Evolutionary conservation across 2,113 vertebrate species (phyloP).

Genomic region (Heptranchias perlo): DNA sequence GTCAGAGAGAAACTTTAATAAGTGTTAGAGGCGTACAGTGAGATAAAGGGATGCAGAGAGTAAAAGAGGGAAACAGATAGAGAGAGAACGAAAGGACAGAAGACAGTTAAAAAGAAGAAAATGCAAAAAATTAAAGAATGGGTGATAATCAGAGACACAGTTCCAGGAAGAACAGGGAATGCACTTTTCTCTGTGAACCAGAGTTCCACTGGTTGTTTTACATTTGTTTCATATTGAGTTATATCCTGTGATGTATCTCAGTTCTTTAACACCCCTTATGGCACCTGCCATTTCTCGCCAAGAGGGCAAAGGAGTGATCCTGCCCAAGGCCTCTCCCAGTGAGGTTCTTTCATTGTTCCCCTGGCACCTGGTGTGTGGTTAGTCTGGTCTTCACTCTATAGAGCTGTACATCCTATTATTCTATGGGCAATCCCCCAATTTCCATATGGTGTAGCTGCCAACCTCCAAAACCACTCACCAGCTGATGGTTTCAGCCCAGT

Average conservation of each 20-base stretch:
- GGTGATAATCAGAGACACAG: too few relatives aligned
- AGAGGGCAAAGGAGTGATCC: background rate
- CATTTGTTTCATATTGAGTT: background rate
- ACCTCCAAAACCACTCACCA: background rate
- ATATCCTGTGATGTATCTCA: background rate
- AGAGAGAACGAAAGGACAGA: background rate
- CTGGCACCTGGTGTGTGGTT: too few relatives aligned
- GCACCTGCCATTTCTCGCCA: background rate
- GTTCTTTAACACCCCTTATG: background rate
- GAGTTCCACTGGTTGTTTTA: background rate
- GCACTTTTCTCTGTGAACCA: background rate
- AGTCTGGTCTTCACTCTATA: too few relatives aligned
- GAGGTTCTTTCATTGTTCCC: too few relatives aligned
- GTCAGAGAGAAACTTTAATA: too few relatives aligned
- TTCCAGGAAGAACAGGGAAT: too few relatives aligned
- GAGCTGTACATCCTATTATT: too few relatives aligned
- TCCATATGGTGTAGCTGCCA: background rate
- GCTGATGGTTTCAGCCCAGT: background rate
- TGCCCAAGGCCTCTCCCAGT: too few relatives aligned
- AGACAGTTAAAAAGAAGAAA: too few relatives aligned
- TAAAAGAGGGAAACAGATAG: too few relatives aligned
- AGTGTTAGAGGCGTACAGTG: background rate
- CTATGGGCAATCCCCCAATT: background rate
- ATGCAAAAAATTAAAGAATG: too few relatives aligned
- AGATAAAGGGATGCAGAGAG: background rate